Percentiles rank a stretch among this genome's conserved stretches.
Conservation (phyloP, 2,113 vertebrate genomes). For the Stigmatopora argus region DNA sequence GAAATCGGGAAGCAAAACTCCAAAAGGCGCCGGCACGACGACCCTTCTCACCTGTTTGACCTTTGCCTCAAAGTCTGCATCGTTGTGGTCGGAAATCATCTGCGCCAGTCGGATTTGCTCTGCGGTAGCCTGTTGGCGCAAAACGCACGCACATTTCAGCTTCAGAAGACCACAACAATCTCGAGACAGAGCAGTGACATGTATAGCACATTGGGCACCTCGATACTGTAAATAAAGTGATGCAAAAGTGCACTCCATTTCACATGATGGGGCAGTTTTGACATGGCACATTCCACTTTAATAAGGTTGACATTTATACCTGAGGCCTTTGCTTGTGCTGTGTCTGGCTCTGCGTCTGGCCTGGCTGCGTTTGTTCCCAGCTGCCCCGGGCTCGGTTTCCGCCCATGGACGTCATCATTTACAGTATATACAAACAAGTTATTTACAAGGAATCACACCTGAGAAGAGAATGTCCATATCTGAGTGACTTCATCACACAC, state of each 20-base stretch:
- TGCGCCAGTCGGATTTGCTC: slow-evolving; percentile 98
- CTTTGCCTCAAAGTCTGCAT: slow-evolving; percentile 97
- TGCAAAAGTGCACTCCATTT: too few species aligned
- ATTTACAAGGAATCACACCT: slow-evolving; percentile 97
- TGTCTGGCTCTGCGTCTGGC: slow-evolving; percentile 95
- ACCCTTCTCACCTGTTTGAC: slow-evolving; percentile 86
- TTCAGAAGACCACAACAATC: background rate
- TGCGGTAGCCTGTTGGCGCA: slow-evolving; percentile 81
- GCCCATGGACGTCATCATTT: slow-evolving; percentile 99
- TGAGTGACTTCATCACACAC: background rate
- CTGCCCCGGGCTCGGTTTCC: slow-evolving; percentile 88
- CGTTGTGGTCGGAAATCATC: slow-evolving; percentile 99
- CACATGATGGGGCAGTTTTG: background rate
- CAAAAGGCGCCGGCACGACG: slow-evolving; percentile 3
- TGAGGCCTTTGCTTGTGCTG: slow-evolving; percentile 83
- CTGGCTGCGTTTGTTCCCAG: slow-evolving; percentile 92
- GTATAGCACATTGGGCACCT: too few species aligned
- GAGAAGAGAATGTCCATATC: slow-evolving; percentile 22
- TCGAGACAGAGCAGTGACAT: background rate
- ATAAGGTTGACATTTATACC: slow-evolving; percentile 43
- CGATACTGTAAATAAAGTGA: too few species aligned
- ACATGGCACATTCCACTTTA: background rate
- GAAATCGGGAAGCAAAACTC: too few species aligned
- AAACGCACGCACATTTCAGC: background rate
- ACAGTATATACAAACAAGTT: slow-evolving; percentile 99